Evolutionary conservation across 2,797 vertebrate genomes (phyloP), one percentile per base, ranked within the genome.

Genomic region (Aplochiton taeniatus): DNA sequence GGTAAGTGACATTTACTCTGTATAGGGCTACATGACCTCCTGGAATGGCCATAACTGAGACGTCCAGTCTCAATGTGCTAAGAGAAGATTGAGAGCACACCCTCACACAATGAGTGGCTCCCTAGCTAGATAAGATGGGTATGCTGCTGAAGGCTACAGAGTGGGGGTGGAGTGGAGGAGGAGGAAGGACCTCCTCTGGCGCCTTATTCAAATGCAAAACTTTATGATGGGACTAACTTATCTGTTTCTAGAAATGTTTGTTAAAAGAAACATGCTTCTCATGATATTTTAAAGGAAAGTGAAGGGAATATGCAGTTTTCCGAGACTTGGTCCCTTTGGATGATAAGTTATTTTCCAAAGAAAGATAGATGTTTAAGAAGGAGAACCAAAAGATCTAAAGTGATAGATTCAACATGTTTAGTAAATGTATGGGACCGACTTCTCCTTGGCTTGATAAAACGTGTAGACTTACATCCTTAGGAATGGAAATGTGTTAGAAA

Each of bases 31-130:
- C 68, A 55, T 63, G 74, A 68, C 69, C 66, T 53, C 14, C 68
- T 53, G 48, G 65, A 85, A 69, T 72, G 55, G 68, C 79, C 74
- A 69, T 72, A 59, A 83, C 74, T 72, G 63, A 84, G 75, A 74
- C 65, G 83, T 65, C 63, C 8, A n/a, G 18, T 19, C 73, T 85
- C 87, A 89, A 88, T 89, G 85, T 93, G 91, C 79, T 83, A 63
- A 41, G 77, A 79, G 75, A 80, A 88, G 92, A 93, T 94, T 91
- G 88, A 82, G 86, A 86, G 90, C 90, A 91, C 91, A 70, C 91
- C 91, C 90, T 31, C 31, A 76, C 77, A 63, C 65, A 78, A 75
- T n/a, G 60, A 83, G 80, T 61, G 58, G 75, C 66, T 74, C 69
- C 72, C 78, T 72, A 43, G 71, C 63, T 48, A 82, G 91, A 93